Evolutionary conservation across 2,797 vertebrate species (phyloP), one percentile per base, ranked within the genome.

Genomic region (Odontamblyopus lacepedii): DNA sequence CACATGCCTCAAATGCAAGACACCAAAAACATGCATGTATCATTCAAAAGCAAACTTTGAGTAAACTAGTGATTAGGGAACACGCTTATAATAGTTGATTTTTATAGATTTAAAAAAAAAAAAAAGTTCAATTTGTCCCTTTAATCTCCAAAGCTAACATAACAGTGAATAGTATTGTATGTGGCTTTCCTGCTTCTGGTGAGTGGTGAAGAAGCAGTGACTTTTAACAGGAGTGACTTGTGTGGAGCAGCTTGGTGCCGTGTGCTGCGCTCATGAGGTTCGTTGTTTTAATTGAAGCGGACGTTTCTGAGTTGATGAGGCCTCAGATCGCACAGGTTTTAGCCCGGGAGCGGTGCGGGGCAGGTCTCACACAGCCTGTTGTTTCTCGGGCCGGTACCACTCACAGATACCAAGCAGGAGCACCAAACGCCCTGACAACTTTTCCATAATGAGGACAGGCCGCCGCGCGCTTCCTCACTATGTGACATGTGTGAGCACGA

Each of bases 301-400:
- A 91, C 87, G 23, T 83, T 65, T 77, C 44, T 67, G 71, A 76
- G 84, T 78, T 80, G 50, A 48, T 70, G 84, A 79, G 78, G 86
- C 82, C 74, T 61, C 70, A 77, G 69, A 44, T 44, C 74, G 75
- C 88, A 87, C 92, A 91, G 92, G 92, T 93, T 93, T 90, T 87
- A 80, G 88, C 85, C 91, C 82, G 75, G 77, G 74, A 92, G 87
- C 92, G 88, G 79, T 89, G 88, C 88, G 85, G 91, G 88, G 86
- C 93, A 93, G 93, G 92, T 94, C 92, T 91, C 86, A 78, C 77
- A 92, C 93, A 93, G 92, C 92, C 92, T 93, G 93, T 93, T 92
- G 92, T 93, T 87, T 90, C 78, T 78, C 79, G 62, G 89, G 85
- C 94, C 91, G 93, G 93, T 94, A 91, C 91, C 90, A 91, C 81